Evolutionary conservation across 2,888 invertebrate genomes (phyloP).

Genomic region (Lasiommata megera): DNA sequence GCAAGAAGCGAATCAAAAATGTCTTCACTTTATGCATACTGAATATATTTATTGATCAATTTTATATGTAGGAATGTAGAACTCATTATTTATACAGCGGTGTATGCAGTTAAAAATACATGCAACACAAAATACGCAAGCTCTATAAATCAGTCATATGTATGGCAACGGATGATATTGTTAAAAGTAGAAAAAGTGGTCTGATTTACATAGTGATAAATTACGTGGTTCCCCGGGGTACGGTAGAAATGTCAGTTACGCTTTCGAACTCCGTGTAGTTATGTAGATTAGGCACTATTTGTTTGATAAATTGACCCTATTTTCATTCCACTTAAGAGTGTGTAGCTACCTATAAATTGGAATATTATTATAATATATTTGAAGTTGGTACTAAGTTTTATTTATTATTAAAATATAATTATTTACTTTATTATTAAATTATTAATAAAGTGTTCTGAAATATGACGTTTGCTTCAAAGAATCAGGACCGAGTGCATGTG

Average conservation of each 20-base stretch:
- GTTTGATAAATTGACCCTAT: conserved; percentile 14
- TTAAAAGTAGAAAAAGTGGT: conserved; percentile 28
- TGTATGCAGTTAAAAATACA: neutral
- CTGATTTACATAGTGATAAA: conserved; percentile 29
- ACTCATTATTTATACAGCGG: neutral
- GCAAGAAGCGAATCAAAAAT: neutral
- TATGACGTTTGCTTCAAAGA: too few relatives aligned
- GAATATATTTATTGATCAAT: neutral
- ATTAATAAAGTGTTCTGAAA: too few relatives aligned
- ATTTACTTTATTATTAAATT: too few relatives aligned
- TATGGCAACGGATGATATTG: conserved; percentile 22
- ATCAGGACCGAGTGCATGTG: too few relatives aligned
- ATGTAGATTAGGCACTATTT: conserved; percentile 18
- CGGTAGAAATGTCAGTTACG: conserved; percentile 16
- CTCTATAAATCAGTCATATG: conserved; percentile 23
- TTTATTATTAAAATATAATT: too few relatives aligned
- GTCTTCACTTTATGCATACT: neutral
- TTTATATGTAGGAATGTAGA: neutral
- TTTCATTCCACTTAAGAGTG: conserved; percentile 1
- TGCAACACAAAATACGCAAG: conserved; percentile 3
- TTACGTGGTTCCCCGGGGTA: conserved; percentile 21
- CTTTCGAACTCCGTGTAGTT: conserved; percentile 6
- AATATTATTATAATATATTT: neutral
- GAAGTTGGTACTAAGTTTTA: too few relatives aligned
- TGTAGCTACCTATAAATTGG: conserved; percentile 5